Percentiles rank a stretch among this genome's conserved stretches.
Conservation (phyloP, 2,113 vertebrate species). For the Myiozetetes cayanensis region DNA sequence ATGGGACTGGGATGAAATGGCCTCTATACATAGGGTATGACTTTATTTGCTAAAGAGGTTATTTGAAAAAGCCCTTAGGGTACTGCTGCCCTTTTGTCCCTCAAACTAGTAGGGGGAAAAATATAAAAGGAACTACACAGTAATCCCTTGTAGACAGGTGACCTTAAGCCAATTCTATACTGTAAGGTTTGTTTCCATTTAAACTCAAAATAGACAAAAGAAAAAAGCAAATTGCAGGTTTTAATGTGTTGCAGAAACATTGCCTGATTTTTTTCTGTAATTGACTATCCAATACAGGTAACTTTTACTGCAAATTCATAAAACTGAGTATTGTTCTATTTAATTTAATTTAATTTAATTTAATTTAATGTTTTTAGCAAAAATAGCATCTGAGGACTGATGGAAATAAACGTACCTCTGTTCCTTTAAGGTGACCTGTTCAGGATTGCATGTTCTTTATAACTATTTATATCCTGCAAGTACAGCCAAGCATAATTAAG, state of each 20-base stretch:
- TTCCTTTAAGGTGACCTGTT: not conserved
- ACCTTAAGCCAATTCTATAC: slow-evolving; percentile 68
- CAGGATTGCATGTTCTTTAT: not conserved
- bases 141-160: slow-evolving; percentile 74
- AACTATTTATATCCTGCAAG: not conserved
- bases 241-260: slow-evolving; percentile 8
- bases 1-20: slow-evolving; percentile 38
- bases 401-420: not conserved
- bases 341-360: not conserved
- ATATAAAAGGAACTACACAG: slow-evolving; percentile 38
- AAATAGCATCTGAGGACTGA: not conserved
- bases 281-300: not conserved
- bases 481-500: not conserved
- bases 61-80: slow-evolving; percentile 50
- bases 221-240: slow-evolving; percentile 26
- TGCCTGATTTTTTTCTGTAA: not conserved
- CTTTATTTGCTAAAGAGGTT: slow-evolving; percentile 69
- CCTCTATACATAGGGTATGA: slow-evolving; percentile 36
- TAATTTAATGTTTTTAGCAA: not conserved
- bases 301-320: not conserved
- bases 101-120: slow-evolving; percentile 24
- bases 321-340: not conserved
- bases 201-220: slow-evolving; percentile 53
- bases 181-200: slow-evolving; percentile 62
- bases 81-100: slow-evolving; percentile 48